Conservation (phyloP, 2,113 vertebrate genomes). For the Sialia sialis region DNA sequence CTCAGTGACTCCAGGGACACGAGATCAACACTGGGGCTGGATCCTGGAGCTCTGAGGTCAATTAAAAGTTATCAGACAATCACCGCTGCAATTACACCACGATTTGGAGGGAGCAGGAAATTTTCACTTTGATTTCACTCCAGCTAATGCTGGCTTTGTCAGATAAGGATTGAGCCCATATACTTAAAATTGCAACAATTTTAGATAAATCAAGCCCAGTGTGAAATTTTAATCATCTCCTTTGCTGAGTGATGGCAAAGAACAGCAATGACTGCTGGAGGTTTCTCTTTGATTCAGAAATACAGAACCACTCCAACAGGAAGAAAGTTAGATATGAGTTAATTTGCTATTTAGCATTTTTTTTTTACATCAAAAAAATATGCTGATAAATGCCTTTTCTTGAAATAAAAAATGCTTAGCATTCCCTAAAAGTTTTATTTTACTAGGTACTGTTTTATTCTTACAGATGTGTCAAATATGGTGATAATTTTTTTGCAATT, state of each 20-base stretch:
- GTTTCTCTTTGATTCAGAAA: neutral
- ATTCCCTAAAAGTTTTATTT: neutral
- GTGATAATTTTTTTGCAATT: neutral
- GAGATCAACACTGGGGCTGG: neutral
- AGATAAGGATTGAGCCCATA: neutral
- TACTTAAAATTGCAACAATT: neutral
- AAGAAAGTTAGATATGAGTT: neutral
- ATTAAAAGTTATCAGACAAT: neutral
- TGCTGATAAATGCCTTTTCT: neutral
- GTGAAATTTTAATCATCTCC: neutral
- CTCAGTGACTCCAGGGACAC: neutral
- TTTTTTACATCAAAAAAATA: neutral
- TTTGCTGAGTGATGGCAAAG: neutral
- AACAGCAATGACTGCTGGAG: neutral
- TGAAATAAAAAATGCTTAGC: neutral
- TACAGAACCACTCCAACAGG: neutral
- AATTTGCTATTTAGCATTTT: neutral
- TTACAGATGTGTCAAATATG: accelerated
- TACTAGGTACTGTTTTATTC: neutral
- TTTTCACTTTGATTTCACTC: neutral
- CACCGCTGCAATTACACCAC: neutral
- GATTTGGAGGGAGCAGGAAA: neutral
- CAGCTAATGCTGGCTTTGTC: neutral
- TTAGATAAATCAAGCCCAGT: neutral
- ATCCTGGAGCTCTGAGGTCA: neutral